Evolutionary conservation across 2,113 vertebrate species (phyloP).

Genomic region (Progne subis): DNA sequence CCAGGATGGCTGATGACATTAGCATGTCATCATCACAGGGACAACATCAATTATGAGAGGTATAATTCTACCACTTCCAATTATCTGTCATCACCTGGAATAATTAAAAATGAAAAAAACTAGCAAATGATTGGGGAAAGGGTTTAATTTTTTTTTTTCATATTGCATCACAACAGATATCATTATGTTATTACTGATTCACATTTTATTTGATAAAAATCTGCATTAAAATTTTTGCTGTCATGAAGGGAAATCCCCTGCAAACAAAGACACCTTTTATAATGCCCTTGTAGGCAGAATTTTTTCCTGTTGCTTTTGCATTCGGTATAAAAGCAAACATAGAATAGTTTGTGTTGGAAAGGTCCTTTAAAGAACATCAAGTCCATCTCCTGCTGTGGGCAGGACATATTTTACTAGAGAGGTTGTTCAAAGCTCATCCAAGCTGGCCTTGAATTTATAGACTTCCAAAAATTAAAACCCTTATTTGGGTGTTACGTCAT

Average conservation of each 20-base stretch:
- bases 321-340: neutral
- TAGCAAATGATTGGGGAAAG: neutral
- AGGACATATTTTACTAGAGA: neutral
- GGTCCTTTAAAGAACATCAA: neutral
- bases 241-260: neutral
- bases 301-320: neutral
- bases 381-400: neutral
- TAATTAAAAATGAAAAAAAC: neutral
- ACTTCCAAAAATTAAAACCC: neutral
- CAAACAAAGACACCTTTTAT: neutral
- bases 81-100: neutral
- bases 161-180: neutral
- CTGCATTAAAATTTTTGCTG: neutral
- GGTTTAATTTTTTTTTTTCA: neutral
- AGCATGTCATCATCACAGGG: neutral
- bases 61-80: neutral
- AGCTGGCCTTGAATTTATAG: neutral
- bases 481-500: neutral
- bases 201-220: neutral
- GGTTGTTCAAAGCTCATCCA: neutral
- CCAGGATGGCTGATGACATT: neutral
- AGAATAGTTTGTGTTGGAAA: neutral
- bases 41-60: neutral
- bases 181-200: neutral
- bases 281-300: neutral